A percentile compares a stretch with the other conserved stretches of the same genome.
phyloP scores from a whole-genome alignment of 1,140 invertebrate species.

The Zeugodacus cucurbitae region DNA sequence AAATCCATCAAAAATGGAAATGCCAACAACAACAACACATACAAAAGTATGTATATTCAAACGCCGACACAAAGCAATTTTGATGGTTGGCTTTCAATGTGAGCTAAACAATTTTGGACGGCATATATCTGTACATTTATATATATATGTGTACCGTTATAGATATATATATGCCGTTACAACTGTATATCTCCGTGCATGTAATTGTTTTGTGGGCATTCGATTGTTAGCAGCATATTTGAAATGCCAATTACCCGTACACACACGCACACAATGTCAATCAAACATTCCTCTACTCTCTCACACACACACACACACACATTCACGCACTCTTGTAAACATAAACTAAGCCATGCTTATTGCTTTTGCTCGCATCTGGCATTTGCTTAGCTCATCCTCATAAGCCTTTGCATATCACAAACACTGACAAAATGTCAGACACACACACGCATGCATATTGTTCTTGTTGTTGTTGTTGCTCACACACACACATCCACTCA shows the following conservation, averaged over 20 bases:
- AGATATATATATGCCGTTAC: background rate
- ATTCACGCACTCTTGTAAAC: background rate
- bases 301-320: background rate
- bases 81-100: background rate
- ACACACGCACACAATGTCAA: background rate
- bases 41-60: background rate
- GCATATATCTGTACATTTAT: background rate
- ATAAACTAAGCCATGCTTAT: constrained; percentile 4
- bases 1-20: constrained; percentile 25
- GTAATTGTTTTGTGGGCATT: background rate
- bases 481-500: background rate
- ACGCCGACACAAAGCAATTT: background rate
- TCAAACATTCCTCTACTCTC: background rate
- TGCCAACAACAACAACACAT: background rate
- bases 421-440: background rate
- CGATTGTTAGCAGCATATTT: constrained; percentile 24
- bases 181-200: background rate
- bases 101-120: background rate
- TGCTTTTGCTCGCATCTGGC: background rate
- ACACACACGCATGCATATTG: background rate
- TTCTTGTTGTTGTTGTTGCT: background rate
- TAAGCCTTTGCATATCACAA: background rate
- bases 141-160: background rate
- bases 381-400: constrained; percentile 24
- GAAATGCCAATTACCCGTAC: background rate